Percentiles rank a stretch among this genome's conserved stretches.
Conservation (phyloP, 2,113 vertebrate genomes). For the Phalacrocorax brasilianus region DNA sequence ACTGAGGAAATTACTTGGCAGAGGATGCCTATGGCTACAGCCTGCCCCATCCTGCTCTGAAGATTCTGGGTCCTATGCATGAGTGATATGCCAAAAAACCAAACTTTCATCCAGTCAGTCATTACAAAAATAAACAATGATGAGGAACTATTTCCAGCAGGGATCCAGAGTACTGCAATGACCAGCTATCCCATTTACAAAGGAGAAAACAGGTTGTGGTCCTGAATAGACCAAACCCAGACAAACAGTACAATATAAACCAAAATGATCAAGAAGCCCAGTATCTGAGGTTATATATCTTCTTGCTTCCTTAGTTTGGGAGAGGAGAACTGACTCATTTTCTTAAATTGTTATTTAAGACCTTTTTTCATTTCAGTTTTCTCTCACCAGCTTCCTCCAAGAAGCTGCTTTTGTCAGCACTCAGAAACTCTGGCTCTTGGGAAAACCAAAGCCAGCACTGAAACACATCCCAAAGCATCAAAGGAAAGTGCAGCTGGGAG, state of each 20-base stretch:
- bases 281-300: background rate
- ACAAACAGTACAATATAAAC: background rate
- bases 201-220: background rate
- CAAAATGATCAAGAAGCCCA: background rate
- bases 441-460: constrained; percentile 24
- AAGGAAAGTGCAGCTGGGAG: constrained; percentile 50
- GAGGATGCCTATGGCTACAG: background rate
- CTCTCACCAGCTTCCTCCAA: background rate
- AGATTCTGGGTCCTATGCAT: background rate
- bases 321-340: background rate
- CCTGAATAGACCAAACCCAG: background rate
- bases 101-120: background rate
- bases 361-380: constrained; percentile 4
- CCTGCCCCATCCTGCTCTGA: background rate
- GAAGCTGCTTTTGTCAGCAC: constrained; percentile 54
- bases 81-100: background rate
- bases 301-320: background rate
- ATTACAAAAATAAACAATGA: background rate
- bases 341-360: background rate
- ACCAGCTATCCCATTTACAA: background rate
- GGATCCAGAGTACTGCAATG: background rate
- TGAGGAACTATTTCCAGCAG: background rate
- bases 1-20: background rate
- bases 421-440: constrained; percentile 35
- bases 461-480: constrained; percentile 58